These are phyloP conservation scores for Lamprotornis superbus DNA, from an alignment of 2,113 vertebrate species.

Conservation along the genomic window DNA sequence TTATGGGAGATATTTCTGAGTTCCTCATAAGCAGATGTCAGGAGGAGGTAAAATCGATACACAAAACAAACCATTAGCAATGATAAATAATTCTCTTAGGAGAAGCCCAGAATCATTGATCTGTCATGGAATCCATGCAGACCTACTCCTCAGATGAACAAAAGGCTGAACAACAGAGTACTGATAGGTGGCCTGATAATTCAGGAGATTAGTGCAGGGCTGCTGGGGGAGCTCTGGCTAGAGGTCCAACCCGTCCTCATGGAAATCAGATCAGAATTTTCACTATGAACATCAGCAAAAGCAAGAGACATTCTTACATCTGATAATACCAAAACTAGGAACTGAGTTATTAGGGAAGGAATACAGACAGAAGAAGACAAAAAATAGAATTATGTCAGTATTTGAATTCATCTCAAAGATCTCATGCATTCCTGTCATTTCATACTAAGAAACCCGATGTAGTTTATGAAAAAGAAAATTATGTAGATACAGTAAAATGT, in stretches of 20 bases:
- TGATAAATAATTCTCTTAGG: conserved; percentile 8
- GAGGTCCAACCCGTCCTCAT: neutral
- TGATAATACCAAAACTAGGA: neutral
- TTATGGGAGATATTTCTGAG: neutral
- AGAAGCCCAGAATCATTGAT: conserved; percentile 20
- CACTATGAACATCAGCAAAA: neutral
- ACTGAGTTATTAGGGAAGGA: neutral
- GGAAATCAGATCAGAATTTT: neutral
- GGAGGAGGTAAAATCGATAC: neutral
- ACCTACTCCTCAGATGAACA: neutral
- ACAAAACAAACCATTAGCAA: conserved; percentile 23
- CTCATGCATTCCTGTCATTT: neutral
- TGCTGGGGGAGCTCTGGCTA: neutral
- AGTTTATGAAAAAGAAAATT: neutral
- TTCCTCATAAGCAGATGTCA: neutral
- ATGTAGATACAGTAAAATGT: neutral
- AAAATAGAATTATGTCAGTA: neutral
- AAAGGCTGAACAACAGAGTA: neutral
- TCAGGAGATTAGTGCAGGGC: neutral
- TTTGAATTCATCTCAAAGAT: neutral
- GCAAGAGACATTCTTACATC: neutral
- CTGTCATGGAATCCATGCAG: conserved; percentile 8
- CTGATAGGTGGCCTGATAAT: neutral
- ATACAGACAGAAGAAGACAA: neutral
- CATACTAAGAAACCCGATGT: fast-evolving